These are phyloP conservation scores for Icerya purchasi DNA, from an alignment of 2,888 invertebrate species.

Conservation along the genomic window DNA sequence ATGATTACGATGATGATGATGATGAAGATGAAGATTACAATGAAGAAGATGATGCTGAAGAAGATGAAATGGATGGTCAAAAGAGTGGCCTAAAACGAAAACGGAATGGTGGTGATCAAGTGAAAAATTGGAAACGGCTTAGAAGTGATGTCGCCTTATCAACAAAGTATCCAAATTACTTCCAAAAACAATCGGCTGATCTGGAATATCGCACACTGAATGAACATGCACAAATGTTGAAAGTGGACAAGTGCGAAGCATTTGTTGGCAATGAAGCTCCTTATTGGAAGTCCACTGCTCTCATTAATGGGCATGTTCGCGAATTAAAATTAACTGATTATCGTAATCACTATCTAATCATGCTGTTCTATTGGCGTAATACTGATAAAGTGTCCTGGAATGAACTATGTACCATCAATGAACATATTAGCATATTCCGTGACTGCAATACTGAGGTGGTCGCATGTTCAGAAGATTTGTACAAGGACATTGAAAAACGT, in stretches of 20 bases:
- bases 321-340: conserved; percentile 21
- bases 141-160: not conserved
- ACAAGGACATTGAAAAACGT: not conserved
- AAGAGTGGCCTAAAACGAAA: not conserved
- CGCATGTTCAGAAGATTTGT: not conserved
- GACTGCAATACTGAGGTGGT: not conserved
- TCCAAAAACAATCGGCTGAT: not conserved
- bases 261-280: conserved; percentile 20
- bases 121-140: not conserved
- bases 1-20: conserved; percentile 6
- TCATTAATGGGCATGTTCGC: conserved; percentile 21
- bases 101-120: not conserved
- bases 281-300: conserved; percentile 21
- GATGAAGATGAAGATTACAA: conserved; percentile 2
- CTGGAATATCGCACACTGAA: not conserved
- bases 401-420: not conserved
- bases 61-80: conserved; percentile 5
- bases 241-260: not conserved
- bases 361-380: conserved; percentile 22
- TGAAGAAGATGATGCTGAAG: not conserved
- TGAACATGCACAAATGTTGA: not conserved
- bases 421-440: not conserved
- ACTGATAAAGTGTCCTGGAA: conserved; percentile 10
- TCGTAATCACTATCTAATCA: conserved; percentile 20
- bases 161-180: not conserved